Percentiles rank a stretch among this genome's conserved stretches.
Conservation (phyloP, 53 echinoderm and acorn worm genomes). For the Echinometra lucunter region DNA sequence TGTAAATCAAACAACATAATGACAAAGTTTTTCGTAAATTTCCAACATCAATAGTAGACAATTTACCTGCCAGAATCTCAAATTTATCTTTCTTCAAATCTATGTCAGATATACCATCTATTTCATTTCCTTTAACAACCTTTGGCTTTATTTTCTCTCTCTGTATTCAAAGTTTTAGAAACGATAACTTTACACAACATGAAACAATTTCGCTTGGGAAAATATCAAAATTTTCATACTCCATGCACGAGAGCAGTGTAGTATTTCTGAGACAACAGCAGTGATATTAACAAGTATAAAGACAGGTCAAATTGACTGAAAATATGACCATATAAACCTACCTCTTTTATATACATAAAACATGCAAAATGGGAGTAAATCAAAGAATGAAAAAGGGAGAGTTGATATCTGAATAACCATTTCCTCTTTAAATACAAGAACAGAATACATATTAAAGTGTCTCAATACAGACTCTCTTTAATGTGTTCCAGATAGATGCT, state of each 20-base stretch:
- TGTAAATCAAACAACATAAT: neutral
- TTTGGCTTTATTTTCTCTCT: neutral
- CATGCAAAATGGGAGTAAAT: neutral
- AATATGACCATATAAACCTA: constrained; percentile 26
- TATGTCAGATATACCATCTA: neutral
- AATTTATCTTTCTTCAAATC: neutral
- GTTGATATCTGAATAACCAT: neutral
- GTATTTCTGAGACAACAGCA: neutral
- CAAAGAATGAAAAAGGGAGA: neutral
- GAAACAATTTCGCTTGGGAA: neutral
- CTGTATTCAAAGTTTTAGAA: neutral
- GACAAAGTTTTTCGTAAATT: neutral
- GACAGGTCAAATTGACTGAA: neutral
- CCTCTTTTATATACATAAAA: neutral
- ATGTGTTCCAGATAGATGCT: neutral
- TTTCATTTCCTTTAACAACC: neutral
- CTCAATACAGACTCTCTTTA: neutral
- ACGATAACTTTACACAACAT: neutral
- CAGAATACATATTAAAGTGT: neutral
- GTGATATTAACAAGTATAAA: neutral
- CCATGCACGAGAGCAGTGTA: neutral
- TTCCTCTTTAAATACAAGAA: neutral
- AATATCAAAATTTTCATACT: neutral
- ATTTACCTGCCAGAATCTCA: neutral
- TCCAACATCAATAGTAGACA: neutral